Conservation (phyloP, 1,140 invertebrate species). For the Drosophila sp. region DNA sequence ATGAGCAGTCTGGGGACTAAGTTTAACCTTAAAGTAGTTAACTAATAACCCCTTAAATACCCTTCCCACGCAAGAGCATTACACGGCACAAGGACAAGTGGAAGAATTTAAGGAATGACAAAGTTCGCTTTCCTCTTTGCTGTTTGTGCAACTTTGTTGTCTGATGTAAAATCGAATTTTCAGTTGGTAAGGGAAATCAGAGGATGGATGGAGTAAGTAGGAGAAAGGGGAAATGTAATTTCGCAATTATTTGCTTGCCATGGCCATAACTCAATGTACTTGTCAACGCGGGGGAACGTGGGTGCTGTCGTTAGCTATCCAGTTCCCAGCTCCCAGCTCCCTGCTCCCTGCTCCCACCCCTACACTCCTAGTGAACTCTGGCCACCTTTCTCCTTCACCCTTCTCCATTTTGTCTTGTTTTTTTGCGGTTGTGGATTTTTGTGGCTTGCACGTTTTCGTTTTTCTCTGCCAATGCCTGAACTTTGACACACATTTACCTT, state of each 20-base stretch:
- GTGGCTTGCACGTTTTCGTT: constrained; percentile 65
- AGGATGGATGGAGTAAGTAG: constrained; percentile 15
- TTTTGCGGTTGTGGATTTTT: constrained; percentile 49
- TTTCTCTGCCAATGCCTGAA: constrained; percentile 61
- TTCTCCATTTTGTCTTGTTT: constrained; percentile 8
- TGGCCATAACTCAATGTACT: constrained; percentile 73
- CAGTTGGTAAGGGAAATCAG: constrained; percentile 24
- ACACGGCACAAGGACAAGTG: background rate
- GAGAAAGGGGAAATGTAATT: constrained; percentile 59
- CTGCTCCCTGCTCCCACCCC: constrained; percentile 4
- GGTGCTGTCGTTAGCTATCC: constrained; percentile 48
- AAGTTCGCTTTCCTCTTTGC: background rate
- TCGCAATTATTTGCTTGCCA: constrained; percentile 78
- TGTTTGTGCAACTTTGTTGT: background rate
- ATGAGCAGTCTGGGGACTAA: too few species aligned
- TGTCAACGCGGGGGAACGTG: constrained; percentile 58
- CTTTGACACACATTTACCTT: constrained; percentile 77
- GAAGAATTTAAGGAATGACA: background rate
- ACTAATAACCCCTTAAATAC: too few species aligned
- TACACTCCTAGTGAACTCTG: background rate
- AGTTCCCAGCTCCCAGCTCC: background rate
- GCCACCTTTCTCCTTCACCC: constrained; percentile 9
- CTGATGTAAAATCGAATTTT: background rate
- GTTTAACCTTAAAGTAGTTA: too few species aligned
- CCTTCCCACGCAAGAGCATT: too few species aligned